phyloP scores from a whole-genome alignment of 2,113 vertebrate genomes.

The Tetrax tetrax region DNA sequence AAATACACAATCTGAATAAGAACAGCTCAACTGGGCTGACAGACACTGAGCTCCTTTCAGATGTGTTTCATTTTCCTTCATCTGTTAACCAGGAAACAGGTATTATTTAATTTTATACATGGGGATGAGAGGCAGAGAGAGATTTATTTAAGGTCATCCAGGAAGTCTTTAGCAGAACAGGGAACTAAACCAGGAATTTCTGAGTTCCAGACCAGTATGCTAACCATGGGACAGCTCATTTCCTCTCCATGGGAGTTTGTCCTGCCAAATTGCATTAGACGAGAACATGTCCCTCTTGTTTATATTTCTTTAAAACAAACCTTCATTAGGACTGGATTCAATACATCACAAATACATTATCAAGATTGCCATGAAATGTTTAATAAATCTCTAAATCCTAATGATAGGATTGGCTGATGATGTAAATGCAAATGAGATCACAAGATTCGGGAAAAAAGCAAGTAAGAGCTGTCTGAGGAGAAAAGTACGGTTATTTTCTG shows the following conservation, averaged over 20 bases:
- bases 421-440: not conserved
- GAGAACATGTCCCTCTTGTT: constrained; percentile 4
- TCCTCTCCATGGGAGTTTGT: not conserved
- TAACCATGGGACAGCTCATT: constrained; percentile 43
- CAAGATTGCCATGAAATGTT: constrained; percentile 12
- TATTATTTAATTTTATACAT: not conserved
- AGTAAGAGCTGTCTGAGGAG: not conserved
- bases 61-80: not conserved
- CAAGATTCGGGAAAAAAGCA: not conserved
- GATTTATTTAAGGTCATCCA: not conserved
- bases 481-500: not conserved
- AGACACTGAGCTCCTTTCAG: not conserved
- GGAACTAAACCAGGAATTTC: constrained; percentile 23
- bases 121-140: not conserved
- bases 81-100: not conserved
- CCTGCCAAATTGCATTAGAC: constrained; percentile 37
- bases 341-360: constrained; percentile 21
- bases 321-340: constrained; percentile 14
- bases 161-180: not conserved
- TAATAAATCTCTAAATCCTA: constrained; percentile 10
- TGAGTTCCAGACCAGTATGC: not conserved
- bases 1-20: not conserved
- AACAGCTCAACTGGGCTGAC: not conserved
- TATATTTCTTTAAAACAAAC: constrained; percentile 49
- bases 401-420: not conserved